Evolutionary conservation across 2,113 vertebrate species (phyloP).

Genomic region (Struthidea cinerea): DNA sequence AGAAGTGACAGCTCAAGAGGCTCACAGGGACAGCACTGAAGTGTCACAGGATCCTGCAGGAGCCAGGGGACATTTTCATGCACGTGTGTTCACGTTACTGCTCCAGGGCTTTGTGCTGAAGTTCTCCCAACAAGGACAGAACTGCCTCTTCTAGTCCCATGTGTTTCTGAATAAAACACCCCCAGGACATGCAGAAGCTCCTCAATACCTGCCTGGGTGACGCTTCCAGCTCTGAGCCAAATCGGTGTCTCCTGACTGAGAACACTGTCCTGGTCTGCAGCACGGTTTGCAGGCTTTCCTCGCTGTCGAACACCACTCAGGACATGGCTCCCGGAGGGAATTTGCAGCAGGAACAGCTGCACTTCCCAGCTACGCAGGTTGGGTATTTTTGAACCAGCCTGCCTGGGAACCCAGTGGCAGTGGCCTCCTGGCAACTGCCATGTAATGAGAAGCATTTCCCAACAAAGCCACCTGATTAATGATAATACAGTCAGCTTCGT

Average conservation of each 20-base stretch:
- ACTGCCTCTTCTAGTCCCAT: neutral
- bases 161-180: neutral
- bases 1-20: neutral
- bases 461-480: slow-evolving; percentile 33
- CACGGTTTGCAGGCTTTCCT: neutral
- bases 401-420: neutral
- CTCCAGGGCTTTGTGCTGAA: neutral
- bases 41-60: neutral
- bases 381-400: neutral
- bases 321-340: neutral
- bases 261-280: neutral
- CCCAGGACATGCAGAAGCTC: neutral
- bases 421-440: neutral
- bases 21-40: neutral
- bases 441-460: neutral
- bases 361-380: neutral
- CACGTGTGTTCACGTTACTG: accelerated
- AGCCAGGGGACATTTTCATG: neutral
- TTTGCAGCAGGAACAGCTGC: neutral
- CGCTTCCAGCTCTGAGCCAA: neutral
- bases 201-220: neutral
- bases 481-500: neutral
- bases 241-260: neutral
- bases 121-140: neutral
- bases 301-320: neutral